A percentile compares a stretch with the other conserved stretches of the same genome.
Conservation (phyloP, 2,797 vertebrate genomes). For the Sorex maritimensis region DNA sequence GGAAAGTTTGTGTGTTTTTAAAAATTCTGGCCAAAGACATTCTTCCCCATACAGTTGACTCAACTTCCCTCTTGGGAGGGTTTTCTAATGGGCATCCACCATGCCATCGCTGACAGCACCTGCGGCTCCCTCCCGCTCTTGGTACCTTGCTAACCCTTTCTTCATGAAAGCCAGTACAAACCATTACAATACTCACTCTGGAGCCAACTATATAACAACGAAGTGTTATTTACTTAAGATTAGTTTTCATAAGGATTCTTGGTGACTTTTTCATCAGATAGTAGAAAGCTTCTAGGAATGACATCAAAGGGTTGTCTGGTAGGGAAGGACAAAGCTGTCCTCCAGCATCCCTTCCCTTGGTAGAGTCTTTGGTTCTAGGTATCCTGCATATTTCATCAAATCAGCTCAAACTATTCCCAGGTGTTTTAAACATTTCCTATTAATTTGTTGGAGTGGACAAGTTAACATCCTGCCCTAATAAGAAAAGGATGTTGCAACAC, state of each 20-base stretch:
- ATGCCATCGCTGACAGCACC: neutral
- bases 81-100: neutral
- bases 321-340: neutral
- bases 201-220: conserved; percentile 35
- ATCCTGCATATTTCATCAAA: conserved; percentile 47
- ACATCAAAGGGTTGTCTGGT: neutral
- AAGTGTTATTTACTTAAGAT: conserved; percentile 14
- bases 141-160: neutral
- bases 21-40: conserved; percentile 18
- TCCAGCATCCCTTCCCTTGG: neutral
- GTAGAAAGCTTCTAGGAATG: neutral
- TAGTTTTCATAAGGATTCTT: conserved; percentile 32
- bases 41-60: neutral
- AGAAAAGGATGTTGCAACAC: conserved; percentile 23
- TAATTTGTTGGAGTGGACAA: conserved; percentile 26
- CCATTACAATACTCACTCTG: neutral
- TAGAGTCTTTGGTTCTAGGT: neutral
- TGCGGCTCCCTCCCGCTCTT: neutral
- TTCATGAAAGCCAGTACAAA: neutral
- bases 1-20: neutral
- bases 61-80: neutral
- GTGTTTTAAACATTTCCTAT: conserved; percentile 25
- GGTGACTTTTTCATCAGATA: neutral
- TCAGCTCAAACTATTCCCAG: neutral
- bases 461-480: conserved; percentile 47